Conservation (phyloP, 2,797 vertebrate species). For the Mormyrus hasselquistii region DNA sequence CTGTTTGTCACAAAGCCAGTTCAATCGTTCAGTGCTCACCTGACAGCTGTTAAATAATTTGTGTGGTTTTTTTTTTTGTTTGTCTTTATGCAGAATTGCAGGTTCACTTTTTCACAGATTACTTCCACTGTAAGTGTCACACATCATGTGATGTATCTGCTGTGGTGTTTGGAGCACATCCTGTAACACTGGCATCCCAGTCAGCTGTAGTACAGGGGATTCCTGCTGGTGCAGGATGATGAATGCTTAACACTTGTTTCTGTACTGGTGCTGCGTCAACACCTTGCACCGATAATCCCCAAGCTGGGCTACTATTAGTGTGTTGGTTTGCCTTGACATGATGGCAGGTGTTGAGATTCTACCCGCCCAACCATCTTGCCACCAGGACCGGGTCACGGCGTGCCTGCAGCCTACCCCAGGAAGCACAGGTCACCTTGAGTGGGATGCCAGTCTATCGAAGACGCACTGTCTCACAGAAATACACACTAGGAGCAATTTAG, state of each 20-base stretch:
- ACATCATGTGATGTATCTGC: constrained; percentile 12
- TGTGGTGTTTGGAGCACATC: constrained; percentile 15
- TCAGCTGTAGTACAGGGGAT: not conserved
- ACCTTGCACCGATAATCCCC: not conserved
- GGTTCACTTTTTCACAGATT: constrained; percentile 49
- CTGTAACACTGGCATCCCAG: not conserved
- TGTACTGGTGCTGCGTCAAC: not conserved
- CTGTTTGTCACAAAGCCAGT: constrained; percentile 33
- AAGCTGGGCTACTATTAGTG: not conserved
- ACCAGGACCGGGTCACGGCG: not conserved
- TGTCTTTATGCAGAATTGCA: constrained; percentile 49
- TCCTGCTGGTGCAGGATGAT: not conserved
- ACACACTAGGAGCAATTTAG: not conserved
- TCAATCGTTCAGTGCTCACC: constrained; percentile 26
- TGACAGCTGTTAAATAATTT: constrained; percentile 37
- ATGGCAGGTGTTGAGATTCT: not conserved
- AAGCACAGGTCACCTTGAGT: not conserved
- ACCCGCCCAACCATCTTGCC: not conserved
- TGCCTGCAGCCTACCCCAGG: not conserved
- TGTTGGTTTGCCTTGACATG: not conserved
- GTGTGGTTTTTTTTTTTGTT: constrained; percentile 30
- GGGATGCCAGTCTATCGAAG: not conserved
- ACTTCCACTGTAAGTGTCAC: constrained; percentile 42
- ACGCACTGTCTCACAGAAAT: not conserved
- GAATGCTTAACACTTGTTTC: not conserved